A percentile compares a stretch with the other conserved stretches of the same genome.
Evolutionary conservation across 2,888 invertebrate genomes (phyloP).

Genomic region (Galeopsomyia nigrocyanea): DNA sequence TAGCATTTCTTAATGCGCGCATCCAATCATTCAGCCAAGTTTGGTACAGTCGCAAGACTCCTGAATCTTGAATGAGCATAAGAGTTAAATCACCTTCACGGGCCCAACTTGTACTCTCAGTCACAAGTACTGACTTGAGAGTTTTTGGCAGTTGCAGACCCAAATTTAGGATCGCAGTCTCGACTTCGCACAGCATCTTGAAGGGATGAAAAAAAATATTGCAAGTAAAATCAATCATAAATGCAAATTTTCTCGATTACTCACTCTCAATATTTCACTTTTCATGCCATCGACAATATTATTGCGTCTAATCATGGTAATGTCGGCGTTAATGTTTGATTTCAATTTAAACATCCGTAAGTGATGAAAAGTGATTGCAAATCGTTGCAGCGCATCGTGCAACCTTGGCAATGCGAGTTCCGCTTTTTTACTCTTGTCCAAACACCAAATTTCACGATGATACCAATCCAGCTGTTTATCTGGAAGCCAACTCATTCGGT

Average conservation of each 20-base stretch:
- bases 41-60: conserved; percentile 74
- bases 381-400: conserved; percentile 71
- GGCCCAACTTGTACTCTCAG: conserved; percentile 68
- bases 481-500: conserved; percentile 69
- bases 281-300: conserved; percentile 66
- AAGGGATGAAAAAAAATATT: too few relatives aligned
- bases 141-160: conserved; percentile 62
- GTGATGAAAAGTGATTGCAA: conserved; percentile 70
- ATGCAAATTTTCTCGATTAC: conserved; percentile 24
- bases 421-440: conserved; percentile 71
- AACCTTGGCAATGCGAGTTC: conserved; percentile 73
- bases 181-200: conserved; percentile 73
- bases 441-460: conserved; percentile 64
- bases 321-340: conserved; percentile 68
- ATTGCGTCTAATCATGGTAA: conserved; percentile 69
- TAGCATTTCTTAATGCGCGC: conserved; percentile 68
- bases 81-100: conserved; percentile 71
- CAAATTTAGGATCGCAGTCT: conserved; percentile 71
- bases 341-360: conserved; percentile 64
- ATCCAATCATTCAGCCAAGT: conserved; percentile 75
- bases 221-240: too few relatives aligned
- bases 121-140: conserved; percentile 61
- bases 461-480: conserved; percentile 67
- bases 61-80: conserved; percentile 75
- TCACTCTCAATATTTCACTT: conserved; percentile 63